Evolutionary conservation across 2,888 invertebrate species (phyloP).

Genomic region (Panopea generosa): DNA sequence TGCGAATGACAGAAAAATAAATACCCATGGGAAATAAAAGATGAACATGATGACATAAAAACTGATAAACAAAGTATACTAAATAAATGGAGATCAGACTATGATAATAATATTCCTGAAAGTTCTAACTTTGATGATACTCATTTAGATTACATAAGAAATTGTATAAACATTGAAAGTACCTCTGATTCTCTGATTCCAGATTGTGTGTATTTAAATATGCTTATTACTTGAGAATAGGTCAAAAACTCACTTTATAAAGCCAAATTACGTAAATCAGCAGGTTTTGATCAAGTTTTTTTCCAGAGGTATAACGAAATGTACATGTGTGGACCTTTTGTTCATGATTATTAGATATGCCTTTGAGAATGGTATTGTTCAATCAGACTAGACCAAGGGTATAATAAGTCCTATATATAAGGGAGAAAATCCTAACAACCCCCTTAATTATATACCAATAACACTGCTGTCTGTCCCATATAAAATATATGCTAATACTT

Average conservation of each 20-base stretch:
- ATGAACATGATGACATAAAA: neutral
- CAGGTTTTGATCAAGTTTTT: slow-evolving; percentile 15
- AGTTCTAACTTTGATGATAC: neutral
- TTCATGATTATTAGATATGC: slow-evolving; percentile 10
- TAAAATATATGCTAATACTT: slow-evolving; percentile 20
- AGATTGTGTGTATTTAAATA: slow-evolving; percentile 2
- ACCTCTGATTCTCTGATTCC: neutral
- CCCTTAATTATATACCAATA: slow-evolving; percentile 27
- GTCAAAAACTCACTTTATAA: neutral
- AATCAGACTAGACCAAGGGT: slow-evolving; percentile 12
- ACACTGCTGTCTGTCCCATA: slow-evolving; percentile 18
- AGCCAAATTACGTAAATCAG: slow-evolving; percentile 11
- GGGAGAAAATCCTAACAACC: slow-evolving; percentile 17
- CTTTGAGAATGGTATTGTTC: slow-evolving; percentile 15
- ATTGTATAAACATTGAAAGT: neutral
- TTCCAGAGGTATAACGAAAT: slow-evolving; percentile 19
- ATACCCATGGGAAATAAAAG: neutral
- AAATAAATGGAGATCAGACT: slow-evolving; percentile 14
- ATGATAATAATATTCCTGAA: slow-evolving; percentile 5
- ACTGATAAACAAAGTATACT: slow-evolving; percentile 7
- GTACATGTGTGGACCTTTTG: too few relatives aligned
- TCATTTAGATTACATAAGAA: neutral
- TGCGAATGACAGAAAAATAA: slow-evolving; percentile 4
- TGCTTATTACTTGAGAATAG: slow-evolving; percentile 11
- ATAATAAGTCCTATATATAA: slow-evolving; percentile 17